Conservation (phyloP, 2,797 vertebrate genomes). For the Coracias cyanogaster region DNA sequence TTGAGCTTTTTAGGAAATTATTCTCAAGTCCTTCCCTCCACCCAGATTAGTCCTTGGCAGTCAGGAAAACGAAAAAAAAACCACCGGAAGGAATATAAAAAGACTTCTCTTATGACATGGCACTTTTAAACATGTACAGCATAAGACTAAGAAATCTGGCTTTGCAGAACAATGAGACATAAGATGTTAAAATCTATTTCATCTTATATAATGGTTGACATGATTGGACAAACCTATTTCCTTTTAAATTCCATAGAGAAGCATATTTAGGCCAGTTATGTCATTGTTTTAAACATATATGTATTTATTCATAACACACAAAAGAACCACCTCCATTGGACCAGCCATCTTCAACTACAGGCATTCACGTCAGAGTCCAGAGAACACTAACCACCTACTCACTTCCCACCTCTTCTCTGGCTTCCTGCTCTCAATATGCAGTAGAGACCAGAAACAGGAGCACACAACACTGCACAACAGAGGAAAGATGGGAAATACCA, state of each 20-base stretch:
- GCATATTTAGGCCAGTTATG: neutral
- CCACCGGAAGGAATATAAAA: neutral
- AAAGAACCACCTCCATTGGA: neutral
- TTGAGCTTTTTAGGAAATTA: slow-evolving; percentile 47
- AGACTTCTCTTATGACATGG: neutral
- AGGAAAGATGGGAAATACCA: neutral
- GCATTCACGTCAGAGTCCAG: neutral
- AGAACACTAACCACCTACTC: neutral
- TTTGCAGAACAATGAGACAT: neutral
- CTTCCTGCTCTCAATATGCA: neutral
- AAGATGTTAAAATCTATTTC: neutral
- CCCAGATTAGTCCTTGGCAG: neutral
- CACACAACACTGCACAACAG: neutral
- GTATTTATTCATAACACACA: neutral
- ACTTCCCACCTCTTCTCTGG: neutral
- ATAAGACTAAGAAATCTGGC: neutral
- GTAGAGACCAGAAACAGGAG: neutral
- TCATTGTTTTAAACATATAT: rapidly evolving
- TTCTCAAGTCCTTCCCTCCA: neutral
- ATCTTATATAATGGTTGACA: neutral
- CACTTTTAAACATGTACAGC: neutral
- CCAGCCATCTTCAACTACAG: neutral
- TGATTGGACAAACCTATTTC: neutral
- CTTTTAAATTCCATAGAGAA: neutral
- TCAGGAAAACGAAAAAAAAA: neutral